These are phyloP conservation scores for Microtus obscurus DNA, from an alignment of 2,797 vertebrate species.

Conservation along the genomic window DNA sequence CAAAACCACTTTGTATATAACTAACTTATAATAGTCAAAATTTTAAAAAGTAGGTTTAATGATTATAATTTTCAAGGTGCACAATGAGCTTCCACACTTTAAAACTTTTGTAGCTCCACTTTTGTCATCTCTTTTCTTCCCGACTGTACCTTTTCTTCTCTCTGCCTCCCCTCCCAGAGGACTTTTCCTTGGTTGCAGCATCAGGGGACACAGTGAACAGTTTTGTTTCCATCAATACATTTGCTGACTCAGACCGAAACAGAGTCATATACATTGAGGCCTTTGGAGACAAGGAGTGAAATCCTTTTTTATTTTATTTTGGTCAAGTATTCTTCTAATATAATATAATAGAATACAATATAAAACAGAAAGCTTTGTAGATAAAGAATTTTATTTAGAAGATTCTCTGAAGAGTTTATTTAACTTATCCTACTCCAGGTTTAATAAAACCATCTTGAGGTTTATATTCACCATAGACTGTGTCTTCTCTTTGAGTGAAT, in stretches of 20 bases:
- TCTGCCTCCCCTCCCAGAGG: not conserved
- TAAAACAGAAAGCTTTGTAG: slow-evolving; percentile 66
- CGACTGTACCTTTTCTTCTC: not conserved
- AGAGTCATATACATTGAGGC: slow-evolving; percentile 49
- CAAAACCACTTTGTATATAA: not conserved
- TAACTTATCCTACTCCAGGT: slow-evolving; percentile 59
- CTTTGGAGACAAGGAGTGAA: slow-evolving; percentile 57
- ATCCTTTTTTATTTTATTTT: slow-evolving; percentile 77
- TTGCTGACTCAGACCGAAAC: slow-evolving; percentile 2
- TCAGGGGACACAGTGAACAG: not conserved
- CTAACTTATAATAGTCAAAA: not conserved
- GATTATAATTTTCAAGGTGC: slow-evolving; percentile 52
- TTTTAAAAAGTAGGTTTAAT: not conserved
- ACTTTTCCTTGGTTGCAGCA: not conserved
- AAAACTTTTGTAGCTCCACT: slow-evolving; percentile 38
- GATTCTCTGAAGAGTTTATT: slow-evolving; percentile 73
- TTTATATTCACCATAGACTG: not conserved
- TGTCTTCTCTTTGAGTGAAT: slow-evolving; percentile 45
- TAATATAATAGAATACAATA: slow-evolving; percentile 39
- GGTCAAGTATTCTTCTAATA: slow-evolving; percentile 63
- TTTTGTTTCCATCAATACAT: not conserved
- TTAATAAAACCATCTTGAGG: slow-evolving; percentile 23
- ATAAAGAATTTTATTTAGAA: slow-evolving; percentile 72
- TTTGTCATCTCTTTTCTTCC: not conserved
- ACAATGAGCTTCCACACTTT: not conserved